phyloP scores from a whole-genome alignment of 2,113 vertebrate genomes.

The Melierax canorus region DNA sequence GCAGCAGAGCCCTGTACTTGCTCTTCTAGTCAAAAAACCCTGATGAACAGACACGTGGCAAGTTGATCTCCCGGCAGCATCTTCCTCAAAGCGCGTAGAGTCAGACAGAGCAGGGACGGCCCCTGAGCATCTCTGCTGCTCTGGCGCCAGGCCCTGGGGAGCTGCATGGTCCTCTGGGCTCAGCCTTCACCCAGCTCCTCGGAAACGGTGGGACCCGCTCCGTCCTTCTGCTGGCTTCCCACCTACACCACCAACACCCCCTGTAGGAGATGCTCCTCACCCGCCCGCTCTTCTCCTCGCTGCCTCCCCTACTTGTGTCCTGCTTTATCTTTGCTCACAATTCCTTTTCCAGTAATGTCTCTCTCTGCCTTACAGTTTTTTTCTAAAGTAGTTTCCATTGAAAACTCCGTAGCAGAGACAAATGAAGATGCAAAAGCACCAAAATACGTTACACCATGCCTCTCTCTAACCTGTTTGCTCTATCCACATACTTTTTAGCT shows the following conservation, averaged over 20 bases:
- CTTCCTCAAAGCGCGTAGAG: background rate
- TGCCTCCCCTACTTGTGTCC: background rate
- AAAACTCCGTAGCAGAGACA: background rate
- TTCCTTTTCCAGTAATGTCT: background rate
- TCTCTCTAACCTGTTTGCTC: background rate
- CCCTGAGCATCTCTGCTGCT: background rate
- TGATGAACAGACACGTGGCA: background rate
- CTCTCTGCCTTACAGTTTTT: background rate
- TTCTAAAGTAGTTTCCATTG: background rate
- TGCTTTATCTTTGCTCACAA: background rate
- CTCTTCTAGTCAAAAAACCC: background rate
- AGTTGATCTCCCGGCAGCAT: background rate
- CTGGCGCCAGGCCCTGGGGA: background rate
- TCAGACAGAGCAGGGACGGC: background rate
- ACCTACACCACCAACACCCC: too few species aligned
- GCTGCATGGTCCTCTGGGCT: too few species aligned
- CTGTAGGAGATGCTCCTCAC: background rate
- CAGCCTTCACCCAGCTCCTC: background rate
- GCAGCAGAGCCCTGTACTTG: background rate
- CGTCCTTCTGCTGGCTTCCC: background rate
- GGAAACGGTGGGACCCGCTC: background rate
- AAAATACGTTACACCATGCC: too few species aligned
- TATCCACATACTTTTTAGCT: background rate
- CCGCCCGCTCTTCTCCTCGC: background rate
- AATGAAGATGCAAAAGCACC: background rate